These are phyloP conservation scores for Tetropium fuscum DNA, from an alignment of 2,888 invertebrate genomes.

Conservation along the genomic window DNA sequence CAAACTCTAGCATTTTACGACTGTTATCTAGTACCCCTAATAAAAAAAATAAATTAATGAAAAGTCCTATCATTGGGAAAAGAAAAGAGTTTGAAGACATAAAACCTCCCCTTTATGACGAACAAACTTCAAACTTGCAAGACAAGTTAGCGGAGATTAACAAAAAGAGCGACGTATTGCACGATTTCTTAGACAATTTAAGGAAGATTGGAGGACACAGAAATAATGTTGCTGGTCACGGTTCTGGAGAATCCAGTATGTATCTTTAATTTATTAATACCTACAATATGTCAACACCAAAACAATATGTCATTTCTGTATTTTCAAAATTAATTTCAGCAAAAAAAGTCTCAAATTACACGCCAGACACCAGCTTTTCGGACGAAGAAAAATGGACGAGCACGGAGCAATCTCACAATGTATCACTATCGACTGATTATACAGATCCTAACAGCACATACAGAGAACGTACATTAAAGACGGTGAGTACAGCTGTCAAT, in stretches of 20 bases:
- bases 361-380: conserved; percentile 38
- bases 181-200: conserved; percentile 46
- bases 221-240: not conserved
- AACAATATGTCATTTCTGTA: not conserved
- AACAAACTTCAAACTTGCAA: conserved; percentile 12
- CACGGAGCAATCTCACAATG: conserved; percentile 23
- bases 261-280: not conserved
- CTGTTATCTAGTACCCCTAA: conserved; percentile 58
- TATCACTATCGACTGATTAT: conserved; percentile 41
- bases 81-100: not conserved
- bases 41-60: conserved; percentile 64
- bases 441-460: conserved; percentile 44
- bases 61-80: conserved; percentile 27
- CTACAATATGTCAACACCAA: not conserved
- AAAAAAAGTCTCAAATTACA: not conserved
- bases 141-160: conserved; percentile 38
- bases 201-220: conserved; percentile 29
- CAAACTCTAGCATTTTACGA: conserved; percentile 60
- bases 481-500: conserved; percentile 43
- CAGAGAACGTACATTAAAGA: conserved; percentile 18
- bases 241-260: conserved; percentile 13
- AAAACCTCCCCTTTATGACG: not conserved
- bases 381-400: conserved; percentile 50
- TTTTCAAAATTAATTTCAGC: not conserved
- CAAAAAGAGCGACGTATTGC: conserved; percentile 42